phyloP scores from a whole-genome alignment of 1,140 invertebrate genomes.

The Procambarus virginalis region DNA sequence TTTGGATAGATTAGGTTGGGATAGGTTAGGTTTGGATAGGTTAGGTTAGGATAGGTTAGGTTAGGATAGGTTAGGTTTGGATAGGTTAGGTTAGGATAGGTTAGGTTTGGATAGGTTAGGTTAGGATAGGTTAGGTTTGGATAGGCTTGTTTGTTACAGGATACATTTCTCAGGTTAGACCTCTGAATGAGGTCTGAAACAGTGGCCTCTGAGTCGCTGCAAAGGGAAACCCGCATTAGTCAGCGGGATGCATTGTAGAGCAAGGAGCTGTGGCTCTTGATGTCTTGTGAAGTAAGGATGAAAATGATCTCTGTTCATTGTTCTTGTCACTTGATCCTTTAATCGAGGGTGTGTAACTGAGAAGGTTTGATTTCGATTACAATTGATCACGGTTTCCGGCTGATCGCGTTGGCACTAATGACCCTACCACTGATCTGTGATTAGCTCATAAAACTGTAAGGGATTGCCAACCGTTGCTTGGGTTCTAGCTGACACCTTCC shows the following conservation, averaged over 20 bases:
- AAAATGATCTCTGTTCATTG: neutral
- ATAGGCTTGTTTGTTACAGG: neutral
- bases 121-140: constrained; percentile 1
- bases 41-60: no score
- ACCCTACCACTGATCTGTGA: no score
- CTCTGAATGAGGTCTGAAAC: no score
- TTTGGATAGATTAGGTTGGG: no score
- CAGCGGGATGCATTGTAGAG: neutral
- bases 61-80: no score
- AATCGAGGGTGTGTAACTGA: neutral
- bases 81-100: neutral
- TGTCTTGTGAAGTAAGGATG: neutral
- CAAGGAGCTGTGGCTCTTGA: neutral
- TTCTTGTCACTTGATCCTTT: neutral
- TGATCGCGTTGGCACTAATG: neutral
- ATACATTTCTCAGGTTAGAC: no score
- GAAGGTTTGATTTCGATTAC: neutral
- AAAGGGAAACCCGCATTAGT: neutral
- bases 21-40: no score
- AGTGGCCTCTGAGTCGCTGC: no score
- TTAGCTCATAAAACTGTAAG: no score
- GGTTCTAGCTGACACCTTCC: no score
- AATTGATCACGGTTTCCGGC: neutral
- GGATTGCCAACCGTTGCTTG: no score
- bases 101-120: constrained; percentile 1